Percentiles rank a stretch among this genome's conserved stretches.
These are phyloP conservation scores for Ceratosolen fusciceps DNA, from an alignment of 1,140 invertebrate species.

Conservation along the genomic window DNA sequence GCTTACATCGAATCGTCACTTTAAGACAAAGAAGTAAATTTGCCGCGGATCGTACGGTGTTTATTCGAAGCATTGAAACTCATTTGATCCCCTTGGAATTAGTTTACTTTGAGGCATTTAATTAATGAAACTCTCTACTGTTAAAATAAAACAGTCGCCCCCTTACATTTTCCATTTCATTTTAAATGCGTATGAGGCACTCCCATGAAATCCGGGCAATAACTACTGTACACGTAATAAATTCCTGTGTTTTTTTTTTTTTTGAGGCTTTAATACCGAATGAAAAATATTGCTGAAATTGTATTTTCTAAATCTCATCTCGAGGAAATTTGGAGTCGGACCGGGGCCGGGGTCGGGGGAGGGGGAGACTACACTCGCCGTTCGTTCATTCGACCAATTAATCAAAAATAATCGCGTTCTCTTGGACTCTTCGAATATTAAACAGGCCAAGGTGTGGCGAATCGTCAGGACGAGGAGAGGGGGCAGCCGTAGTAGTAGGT, in stretches of 20 bases:
- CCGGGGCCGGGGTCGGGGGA: too few relatives aligned
- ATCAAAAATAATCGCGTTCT: not conserved
- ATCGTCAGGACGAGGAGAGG: not conserved
- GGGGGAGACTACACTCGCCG: too few relatives aligned
- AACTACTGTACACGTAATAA: too few relatives aligned
- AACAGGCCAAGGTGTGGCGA: not conserved
- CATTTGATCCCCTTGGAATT: conserved; percentile 4
- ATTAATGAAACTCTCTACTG: not conserved
- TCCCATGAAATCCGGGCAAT: not conserved
- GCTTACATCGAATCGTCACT: not conserved
- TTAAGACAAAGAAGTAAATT: conserved; percentile 16
- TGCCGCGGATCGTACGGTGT: not conserved
- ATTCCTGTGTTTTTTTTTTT: not conserved
- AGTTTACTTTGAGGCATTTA: not conserved
- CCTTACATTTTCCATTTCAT: too few relatives aligned
- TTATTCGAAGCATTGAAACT: not conserved
- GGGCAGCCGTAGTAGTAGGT: too few relatives aligned
- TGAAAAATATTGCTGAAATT: not conserved
- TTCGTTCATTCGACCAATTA: too few relatives aligned
- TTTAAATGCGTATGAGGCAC: not conserved
- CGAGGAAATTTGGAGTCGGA: too few relatives aligned
- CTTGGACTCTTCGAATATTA: not conserved
- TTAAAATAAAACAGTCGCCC: not conserved
- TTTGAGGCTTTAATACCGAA: not conserved
- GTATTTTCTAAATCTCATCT: not conserved